These are phyloP conservation scores for Chrysolophus pictus DNA, from an alignment of 2,797 vertebrate genomes.

Conservation along the genomic window DNA sequence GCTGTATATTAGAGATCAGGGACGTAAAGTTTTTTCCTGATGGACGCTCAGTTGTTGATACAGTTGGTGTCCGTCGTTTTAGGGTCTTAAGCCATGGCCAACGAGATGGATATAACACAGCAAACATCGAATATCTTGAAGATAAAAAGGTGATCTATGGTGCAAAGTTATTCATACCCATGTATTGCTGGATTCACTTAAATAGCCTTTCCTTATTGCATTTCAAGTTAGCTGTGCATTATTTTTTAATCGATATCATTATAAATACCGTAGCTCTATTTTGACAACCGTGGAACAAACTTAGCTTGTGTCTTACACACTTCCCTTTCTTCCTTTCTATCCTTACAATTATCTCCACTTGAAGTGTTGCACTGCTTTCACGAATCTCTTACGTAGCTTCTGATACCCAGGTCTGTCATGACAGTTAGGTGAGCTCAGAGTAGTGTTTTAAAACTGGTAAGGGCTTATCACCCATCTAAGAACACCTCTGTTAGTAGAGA, in stretches of 20 bases:
- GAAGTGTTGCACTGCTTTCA: slow-evolving; percentile 13
- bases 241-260: slow-evolving; percentile 48
- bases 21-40: slow-evolving; percentile 94
- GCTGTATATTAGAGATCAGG: slow-evolving; percentile 93
- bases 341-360: slow-evolving; percentile 15
- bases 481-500: neutral
- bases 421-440: neutral
- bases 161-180: slow-evolving; percentile 72
- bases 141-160: slow-evolving; percentile 88
- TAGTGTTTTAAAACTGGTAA: neutral
- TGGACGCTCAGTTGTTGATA: slow-evolving; percentile 91
- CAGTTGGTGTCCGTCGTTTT: slow-evolving; percentile 89
- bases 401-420: neutral
- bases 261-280: slow-evolving; percentile 45
- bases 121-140: slow-evolving; percentile 92
- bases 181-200: slow-evolving; percentile 68
- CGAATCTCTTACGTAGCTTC: slow-evolving; percentile 9
- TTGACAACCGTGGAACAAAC: slow-evolving; percentile 45
- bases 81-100: slow-evolving; percentile 90
- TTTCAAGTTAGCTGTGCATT: slow-evolving; percentile 66
- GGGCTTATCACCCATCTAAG: neutral
- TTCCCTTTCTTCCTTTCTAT: slow-evolving; percentile 34
- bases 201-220: slow-evolving; percentile 58
- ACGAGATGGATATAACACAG: slow-evolving; percentile 93
- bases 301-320: slow-evolving; percentile 17